Percentiles rank a stretch among this genome's conserved stretches.
These are phyloP conservation scores for Agelastica alni DNA, from an alignment of 2,888 invertebrate species.

Conservation along the genomic window DNA sequence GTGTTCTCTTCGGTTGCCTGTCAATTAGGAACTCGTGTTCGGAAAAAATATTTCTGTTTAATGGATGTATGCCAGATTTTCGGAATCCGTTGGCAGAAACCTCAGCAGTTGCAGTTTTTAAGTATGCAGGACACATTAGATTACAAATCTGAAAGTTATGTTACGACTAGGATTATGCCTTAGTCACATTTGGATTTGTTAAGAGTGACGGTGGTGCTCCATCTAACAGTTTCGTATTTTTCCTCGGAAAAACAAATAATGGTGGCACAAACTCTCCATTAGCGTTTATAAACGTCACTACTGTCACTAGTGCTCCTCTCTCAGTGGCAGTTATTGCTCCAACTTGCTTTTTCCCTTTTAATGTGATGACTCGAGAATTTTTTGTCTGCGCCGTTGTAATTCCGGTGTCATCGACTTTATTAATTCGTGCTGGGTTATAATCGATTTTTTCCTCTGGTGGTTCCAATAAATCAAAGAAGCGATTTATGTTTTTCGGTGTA, in stretches of 20 bases:
- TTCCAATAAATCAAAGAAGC: conserved; percentile 2
- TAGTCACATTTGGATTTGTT: too few relatives aligned
- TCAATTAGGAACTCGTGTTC: neutral
- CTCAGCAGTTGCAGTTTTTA: neutral
- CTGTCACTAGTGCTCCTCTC: conserved; percentile 27
- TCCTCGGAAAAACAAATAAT: conserved; percentile 23
- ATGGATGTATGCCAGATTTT: neutral
- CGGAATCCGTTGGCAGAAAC: neutral
- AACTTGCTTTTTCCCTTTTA: conserved; percentile 42
- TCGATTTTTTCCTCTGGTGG: conserved; percentile 32
- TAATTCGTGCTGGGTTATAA: conserved; percentile 32
- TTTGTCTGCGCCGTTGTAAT: conserved; percentile 10
- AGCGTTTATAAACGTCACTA: conserved; percentile 28
- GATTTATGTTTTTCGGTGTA: neutral
- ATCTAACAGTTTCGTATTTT: conserved; percentile 1
- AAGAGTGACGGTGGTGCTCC: neutral
- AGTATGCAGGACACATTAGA: neutral
- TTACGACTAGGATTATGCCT: neutral
- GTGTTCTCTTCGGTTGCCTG: neutral
- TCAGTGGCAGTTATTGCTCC: conserved; percentile 34
- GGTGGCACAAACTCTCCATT: conserved; percentile 27
- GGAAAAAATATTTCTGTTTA: neutral
- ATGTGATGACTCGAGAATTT: conserved; percentile 35
- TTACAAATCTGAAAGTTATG: neutral
- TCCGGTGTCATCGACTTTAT: conserved; percentile 42